phyloP scores from a whole-genome alignment of 1,140 invertebrate genomes.

The Meloidogyne chitwoodi region DNA sequence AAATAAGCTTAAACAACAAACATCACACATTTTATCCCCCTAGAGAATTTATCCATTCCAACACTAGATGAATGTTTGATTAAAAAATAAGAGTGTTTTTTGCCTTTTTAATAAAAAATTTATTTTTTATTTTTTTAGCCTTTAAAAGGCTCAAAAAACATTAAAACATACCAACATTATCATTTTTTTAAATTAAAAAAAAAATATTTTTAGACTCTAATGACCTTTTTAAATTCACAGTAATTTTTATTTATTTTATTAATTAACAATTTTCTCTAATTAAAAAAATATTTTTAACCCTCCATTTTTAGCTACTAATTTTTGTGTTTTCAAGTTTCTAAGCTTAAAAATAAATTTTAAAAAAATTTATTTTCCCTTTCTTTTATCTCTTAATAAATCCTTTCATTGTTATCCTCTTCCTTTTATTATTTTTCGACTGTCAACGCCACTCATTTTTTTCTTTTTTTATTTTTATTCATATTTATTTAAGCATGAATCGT shows the following conservation, averaged over 20 bases:
- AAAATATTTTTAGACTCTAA: no score
- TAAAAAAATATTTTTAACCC: no score
- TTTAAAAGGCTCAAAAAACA: background rate
- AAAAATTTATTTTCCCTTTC: background rate
- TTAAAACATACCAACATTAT: background rate
- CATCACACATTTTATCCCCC: background rate
- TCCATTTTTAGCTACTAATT: no score
- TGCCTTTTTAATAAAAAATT: background rate
- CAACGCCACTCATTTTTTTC: background rate
- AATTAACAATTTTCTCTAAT: no score
- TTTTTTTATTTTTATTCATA: background rate
- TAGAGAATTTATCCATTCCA: background rate
- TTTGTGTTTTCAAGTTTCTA: no score
- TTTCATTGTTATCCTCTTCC: background rate
- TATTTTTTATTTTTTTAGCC: no score
- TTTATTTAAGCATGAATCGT: background rate
- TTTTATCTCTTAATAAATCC: background rate
- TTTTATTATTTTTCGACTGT: background rate
- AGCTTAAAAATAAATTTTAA: no score
- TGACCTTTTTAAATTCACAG: no score
- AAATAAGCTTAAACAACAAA: no score
- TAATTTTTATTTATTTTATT: no score
- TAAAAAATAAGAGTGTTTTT: background rate
- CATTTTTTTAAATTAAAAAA: background rate
- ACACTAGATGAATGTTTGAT: background rate